Evolutionary conservation across 1,140 invertebrate genomes (phyloP).

Genomic region (Bombus cullumanus): DNA sequence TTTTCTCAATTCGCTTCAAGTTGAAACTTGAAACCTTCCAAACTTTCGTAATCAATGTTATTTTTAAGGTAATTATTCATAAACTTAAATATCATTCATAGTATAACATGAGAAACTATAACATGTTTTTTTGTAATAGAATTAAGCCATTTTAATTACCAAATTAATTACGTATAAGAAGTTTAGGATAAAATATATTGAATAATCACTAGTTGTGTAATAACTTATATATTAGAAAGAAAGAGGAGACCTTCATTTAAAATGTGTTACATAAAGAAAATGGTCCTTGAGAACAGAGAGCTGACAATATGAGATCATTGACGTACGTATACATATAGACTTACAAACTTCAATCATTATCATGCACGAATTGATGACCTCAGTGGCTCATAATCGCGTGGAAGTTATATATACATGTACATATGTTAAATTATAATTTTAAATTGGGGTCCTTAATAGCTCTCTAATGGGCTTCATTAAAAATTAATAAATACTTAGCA

Average conservation of each 20-base stretch:
- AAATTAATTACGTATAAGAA: not conserved
- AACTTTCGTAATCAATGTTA: too few species aligned
- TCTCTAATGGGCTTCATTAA: not conserved
- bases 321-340: not conserved
- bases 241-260: not conserved
- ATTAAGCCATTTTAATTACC: not conserved
- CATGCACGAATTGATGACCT: not conserved
- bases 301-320: constrained; percentile 22
- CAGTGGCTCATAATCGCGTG: not conserved
- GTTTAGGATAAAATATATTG: not conserved
- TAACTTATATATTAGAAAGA: too few species aligned
- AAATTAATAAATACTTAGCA: constrained; percentile 2
- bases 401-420: not conserved
- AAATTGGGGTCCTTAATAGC: not conserved
- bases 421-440: not conserved
- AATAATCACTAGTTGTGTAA: not conserved
- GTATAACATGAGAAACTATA: not conserved
- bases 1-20: too few species aligned
- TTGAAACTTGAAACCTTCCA: too few species aligned
- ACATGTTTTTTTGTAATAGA: not conserved
- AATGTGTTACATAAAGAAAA: constrained; percentile 18
- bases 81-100: too few species aligned
- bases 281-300: constrained; percentile 22
- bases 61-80: too few species aligned
- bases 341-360: constrained; percentile 14